phyloP scores from a whole-genome alignment of 2,797 vertebrate species.

The Lutjanus campechanus region DNA sequence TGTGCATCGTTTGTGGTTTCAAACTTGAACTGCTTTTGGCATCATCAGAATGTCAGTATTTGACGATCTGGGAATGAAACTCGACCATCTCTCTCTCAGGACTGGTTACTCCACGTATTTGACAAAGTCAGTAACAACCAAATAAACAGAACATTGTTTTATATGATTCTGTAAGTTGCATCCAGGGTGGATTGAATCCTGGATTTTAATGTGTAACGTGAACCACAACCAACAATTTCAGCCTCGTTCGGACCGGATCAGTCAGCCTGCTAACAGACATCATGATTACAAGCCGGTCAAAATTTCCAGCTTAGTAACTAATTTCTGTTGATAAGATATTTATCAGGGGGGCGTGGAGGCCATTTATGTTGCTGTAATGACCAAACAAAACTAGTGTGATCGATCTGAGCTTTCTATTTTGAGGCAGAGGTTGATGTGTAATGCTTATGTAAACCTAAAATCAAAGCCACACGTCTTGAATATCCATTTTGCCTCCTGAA shows the following conservation, averaged over 20 bases:
- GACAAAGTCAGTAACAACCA: no score
- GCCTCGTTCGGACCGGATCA: background rate
- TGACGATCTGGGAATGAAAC: no score
- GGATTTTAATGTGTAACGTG: background rate
- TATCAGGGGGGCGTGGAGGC: background rate
- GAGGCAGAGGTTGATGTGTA: slow-evolving; percentile 13
- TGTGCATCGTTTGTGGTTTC: no score
- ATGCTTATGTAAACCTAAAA: slow-evolving; percentile 23
- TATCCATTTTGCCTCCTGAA: background rate
- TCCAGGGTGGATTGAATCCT: background rate
- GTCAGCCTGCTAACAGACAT: background rate
- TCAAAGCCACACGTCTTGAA: slow-evolving; percentile 5
- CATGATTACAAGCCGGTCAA: background rate
- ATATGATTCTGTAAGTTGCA: background rate
- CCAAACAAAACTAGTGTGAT: background rate
- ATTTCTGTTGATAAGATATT: background rate
- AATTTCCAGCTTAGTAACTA: no score
- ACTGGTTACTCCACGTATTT: no score
- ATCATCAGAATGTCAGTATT: no score
- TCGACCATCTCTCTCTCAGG: no score
- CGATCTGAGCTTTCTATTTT: slow-evolving; percentile 4
- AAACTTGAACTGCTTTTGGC: no score
- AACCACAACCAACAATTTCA: background rate
- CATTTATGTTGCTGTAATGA: background rate
- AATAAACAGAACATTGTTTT: background rate